Base-by-base conservation (phyloP, 2,113 vertebrate genomes). In the Struthio camelus region DNA sequence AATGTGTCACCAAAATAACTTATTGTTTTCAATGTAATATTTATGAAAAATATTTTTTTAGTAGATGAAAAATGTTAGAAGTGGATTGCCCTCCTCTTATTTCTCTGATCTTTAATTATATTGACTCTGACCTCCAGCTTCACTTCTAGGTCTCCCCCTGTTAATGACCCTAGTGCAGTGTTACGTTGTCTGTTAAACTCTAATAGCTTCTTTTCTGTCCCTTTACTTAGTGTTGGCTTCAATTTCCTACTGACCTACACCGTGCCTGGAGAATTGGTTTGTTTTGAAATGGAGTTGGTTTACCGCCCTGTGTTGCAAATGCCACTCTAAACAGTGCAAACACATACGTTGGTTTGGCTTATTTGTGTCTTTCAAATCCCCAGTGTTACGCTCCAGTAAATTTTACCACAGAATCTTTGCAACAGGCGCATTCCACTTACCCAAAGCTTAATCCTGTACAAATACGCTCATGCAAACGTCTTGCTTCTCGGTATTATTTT, bases 401-500 rank as follows among this genome's bases (percentile, higher is more conserved):
- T 89, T 92, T 89, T 84, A 94, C 86, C 86, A 76, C 69, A 87
- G 77, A 89, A 89, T 40, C 36, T 84, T 84, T 93, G 69, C 83
- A 93, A 78, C 16, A 95, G 65, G 65, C 51, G 69, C 84, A 79
- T 91, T 91, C 65, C 78, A 69, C 32, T 23, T 65, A 69, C 28
- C 13, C 3, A 0, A 89, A 86, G 46, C 19, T 53, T 79, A 58
- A 73, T 54, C 80, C 54, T 72, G 22, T 30, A 65, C 51, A 89
- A 85, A 89, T 56, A 84, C 5, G 14, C 54, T 90, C 58, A 67
- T 0, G 0, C 48, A 90, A 79, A 86, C 3, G 0, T 76, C 46
- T 84, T 75, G 6, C 38, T 90, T 64, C 77, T 86, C 72, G 44
- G 30, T 50, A 65, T 59, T 2, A 71, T 64, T 91, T 87, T 58